phyloP scores from a whole-genome alignment of 37 sponge, comb jelly and placozoan species.

The Amphimedon queenslandica region DNA sequence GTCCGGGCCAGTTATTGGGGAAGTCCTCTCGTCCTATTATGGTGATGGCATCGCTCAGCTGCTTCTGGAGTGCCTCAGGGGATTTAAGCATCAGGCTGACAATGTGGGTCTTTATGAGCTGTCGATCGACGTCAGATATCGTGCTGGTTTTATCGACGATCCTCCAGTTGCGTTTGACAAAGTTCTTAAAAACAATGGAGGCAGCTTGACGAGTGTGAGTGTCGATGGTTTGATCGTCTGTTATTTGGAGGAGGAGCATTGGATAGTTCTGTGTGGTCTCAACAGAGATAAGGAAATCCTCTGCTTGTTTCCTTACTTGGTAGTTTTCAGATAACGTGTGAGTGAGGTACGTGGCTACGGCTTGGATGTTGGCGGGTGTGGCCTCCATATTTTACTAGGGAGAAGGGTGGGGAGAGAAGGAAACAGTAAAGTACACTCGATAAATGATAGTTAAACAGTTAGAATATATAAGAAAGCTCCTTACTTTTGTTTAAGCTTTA shows the following conservation, averaged over 20 bases:
- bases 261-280: constrained; percentile 75
- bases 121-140: constrained; percentile 42
- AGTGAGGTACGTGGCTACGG: constrained; percentile 67
- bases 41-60: constrained; percentile 97
- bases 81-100: constrained; percentile 92
- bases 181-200: constrained; percentile 95
- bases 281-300: constrained; percentile 77
- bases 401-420: no score
- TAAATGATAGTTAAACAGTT: no score
- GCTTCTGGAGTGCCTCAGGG: constrained; percentile 89
- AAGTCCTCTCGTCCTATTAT: constrained; percentile 96
- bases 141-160: constrained; percentile 41
- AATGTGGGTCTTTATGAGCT: constrained; percentile 77
- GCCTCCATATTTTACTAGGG: no score
- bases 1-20: constrained; percentile 89
- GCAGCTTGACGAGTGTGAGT: constrained; percentile 66
- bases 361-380: constrained; percentile 66
- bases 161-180: constrained; percentile 89
- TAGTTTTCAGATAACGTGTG: constrained; percentile 69
- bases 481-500: no score
- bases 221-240: constrained; percentile 36
- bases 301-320: constrained; percentile 77
- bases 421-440: no score
- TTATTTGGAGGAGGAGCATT: constrained; percentile 80
- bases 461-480: no score